Base-by-base conservation (phyloP, 2,797 vertebrate species). In the Fundulus diaphanus region DNA sequence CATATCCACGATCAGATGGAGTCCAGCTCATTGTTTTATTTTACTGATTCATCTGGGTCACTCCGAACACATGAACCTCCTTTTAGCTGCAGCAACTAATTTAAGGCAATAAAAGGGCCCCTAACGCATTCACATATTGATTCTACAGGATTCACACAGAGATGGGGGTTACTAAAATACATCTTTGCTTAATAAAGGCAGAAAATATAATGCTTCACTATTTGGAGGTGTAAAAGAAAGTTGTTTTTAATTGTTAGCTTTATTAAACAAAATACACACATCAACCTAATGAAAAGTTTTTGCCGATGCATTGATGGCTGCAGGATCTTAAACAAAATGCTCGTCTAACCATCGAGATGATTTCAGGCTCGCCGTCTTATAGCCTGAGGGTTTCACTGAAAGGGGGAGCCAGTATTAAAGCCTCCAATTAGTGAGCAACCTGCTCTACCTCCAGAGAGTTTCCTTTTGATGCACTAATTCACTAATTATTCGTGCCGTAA, bases 391-490 rank as follows among this genome's bases (percentile, higher is more conserved):
- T 49, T 73, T 31, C 52, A 52, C 24, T 40, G 48, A 77, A 69
- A 68, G 48, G 48, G 69, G 40, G 46, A 81, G 9, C 37, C 4
- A 2, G 40, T 46, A 66, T 69, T 57, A 54, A 70, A 66, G 63
- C 31, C 33, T 54, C 42, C 57, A 81, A 61, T 71, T 74, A 77
- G 59, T 71, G 42, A 70, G 61, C 16, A 33, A 74, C 51, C 61
- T 66, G 37, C n/a, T 66, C 51, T 74, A 52, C 75, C 42, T 52
- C 35, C 29, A 24, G 59, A 70, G 48, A 52, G 73, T 51, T 74
- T 54, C 52, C 52, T 70, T n/a, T 78, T 74, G 68, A 74, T 74
- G 44, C 24, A 71, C 74, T 68, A 63, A 82, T 59, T 71, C 29
- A 57, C 67, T 54, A 51, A 70, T 73, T 70, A 77, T 67, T 77